phyloP scores from a whole-genome alignment of 2,113 vertebrate genomes.

The Tricholaema leucomelas region DNA sequence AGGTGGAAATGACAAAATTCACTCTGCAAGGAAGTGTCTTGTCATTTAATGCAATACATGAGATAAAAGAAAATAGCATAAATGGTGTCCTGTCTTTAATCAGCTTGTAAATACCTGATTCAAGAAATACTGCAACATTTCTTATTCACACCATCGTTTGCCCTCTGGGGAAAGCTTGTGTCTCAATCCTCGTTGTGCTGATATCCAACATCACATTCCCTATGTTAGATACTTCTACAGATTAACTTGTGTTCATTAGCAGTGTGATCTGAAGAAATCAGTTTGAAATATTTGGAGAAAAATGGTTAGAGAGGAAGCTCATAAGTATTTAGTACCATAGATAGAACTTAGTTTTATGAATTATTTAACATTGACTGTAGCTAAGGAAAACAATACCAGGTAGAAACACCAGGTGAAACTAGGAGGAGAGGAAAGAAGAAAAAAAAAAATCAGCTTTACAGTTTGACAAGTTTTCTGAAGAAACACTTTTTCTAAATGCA shows the following conservation, averaged over 20 bases:
- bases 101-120: neutral
- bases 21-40: neutral
- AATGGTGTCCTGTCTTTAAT: neutral
- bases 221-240: neutral
- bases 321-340: neutral
- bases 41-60: constrained; percentile 34
- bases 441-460: neutral
- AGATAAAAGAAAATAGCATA: neutral
- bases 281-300: neutral
- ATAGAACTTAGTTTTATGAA: neutral
- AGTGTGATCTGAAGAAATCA: neutral
- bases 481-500: neutral
- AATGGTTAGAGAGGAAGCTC: neutral
- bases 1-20: constrained; percentile 5
- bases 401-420: constrained; percentile 10
- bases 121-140: constrained; percentile 14
- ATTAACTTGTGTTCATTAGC: neutral
- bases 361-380: neutral
- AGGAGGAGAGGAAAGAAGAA: constrained; percentile 17
- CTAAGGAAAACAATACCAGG: constrained; percentile 8
- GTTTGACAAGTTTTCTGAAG: neutral
- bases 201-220: neutral
- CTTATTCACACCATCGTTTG: neutral
- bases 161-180: neutral
- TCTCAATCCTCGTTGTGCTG: neutral